Evolutionary conservation across 2,888 invertebrate species (phyloP), one percentile per base, ranked within the genome.

Genomic region (Dione juno): DNA sequence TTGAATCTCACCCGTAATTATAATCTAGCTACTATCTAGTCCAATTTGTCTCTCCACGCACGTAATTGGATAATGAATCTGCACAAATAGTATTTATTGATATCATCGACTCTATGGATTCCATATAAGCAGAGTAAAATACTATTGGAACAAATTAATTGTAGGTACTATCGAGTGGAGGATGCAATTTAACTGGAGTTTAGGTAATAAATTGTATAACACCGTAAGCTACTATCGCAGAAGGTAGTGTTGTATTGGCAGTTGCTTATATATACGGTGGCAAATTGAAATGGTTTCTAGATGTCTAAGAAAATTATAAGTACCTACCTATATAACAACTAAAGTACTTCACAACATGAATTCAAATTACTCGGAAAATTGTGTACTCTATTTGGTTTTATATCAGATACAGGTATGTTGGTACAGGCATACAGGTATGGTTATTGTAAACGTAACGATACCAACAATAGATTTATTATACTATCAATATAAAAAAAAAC

Each of bases 181-280:
- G 65, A 74, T 74, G 71, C 69, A 74, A 74, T 74, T 74, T 74
- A 74, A 74, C 73, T 74, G 67, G 73, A 74, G 69, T 71, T 74
- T 67, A 67, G 74, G 69, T 67, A 74, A 70, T 74, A 74, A 74
- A 74, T 74, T 74, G 70, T 67, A 73, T 73, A 72, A 69, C 69
- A 67, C 54, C 71, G 67, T 74, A 74, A 71, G 69, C 71, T 71
- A 59, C 67, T 70, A 74, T 70, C 71, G 69, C 63, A 65, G 69
- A 67, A 72, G 71, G 69, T 67, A 67, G 69, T 59, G 52, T 57
- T 59, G 35, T 58, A 37, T 48, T 59, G 65, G 14, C 50, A 61
- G 53, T 63, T 66, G 63, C 57, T 50, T 63, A 50, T 63, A 57
- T 59, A 63, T 35, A 40, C 50, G 52, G 37, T 64, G 50, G 64